Percentiles rank a stretch among this genome's conserved stretches.
These are phyloP conservation scores for Pachliopta kotzebuea DNA, from an alignment of 2,888 invertebrate species.

Conservation along the genomic window DNA sequence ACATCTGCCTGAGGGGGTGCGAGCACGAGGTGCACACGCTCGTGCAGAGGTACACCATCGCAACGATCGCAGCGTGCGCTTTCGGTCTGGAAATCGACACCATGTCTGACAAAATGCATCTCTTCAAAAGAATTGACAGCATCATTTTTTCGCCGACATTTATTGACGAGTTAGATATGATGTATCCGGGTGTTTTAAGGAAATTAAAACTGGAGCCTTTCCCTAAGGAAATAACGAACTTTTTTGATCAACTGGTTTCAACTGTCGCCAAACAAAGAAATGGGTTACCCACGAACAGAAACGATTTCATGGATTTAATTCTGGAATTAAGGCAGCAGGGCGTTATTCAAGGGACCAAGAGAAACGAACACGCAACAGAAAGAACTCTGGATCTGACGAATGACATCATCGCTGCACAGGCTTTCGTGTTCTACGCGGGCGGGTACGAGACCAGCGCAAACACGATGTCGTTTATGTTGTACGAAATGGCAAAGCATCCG, in stretches of 20 bases:
- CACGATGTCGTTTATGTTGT: conserved; percentile 53
- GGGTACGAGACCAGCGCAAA: conserved; percentile 70
- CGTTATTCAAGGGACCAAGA: background rate
- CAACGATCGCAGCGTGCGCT: conserved; percentile 42
- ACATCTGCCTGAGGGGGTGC: conserved; percentile 28
- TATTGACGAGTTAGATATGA: conserved; percentile 37
- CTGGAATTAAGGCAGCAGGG: conserved; percentile 34
- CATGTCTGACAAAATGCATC: conserved; percentile 1
- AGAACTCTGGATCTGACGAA: conserved; percentile 2
- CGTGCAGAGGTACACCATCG: conserved; percentile 44
- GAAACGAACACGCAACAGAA: background rate
- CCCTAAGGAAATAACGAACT: conserved; percentile 37
- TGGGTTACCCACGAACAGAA: conserved; percentile 41
- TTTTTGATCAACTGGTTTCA: conserved; percentile 42
- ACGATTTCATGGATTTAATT: conserved; percentile 55
- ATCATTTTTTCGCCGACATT: conserved; percentile 13
- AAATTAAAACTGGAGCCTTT: conserved; percentile 40
- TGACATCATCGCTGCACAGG: conserved; percentile 52
- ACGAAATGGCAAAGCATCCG: conserved; percentile 54
- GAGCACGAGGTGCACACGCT: conserved; percentile 42
- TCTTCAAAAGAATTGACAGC: conserved; percentile 3
- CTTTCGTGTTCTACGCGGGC: conserved; percentile 62
- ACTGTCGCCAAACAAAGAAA: conserved; percentile 42
- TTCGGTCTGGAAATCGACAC: conserved; percentile 45
- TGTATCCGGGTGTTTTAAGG: conserved; percentile 49